Conservation (phyloP, 2,888 invertebrate genomes). For the Epirrhoe tristata region DNA sequence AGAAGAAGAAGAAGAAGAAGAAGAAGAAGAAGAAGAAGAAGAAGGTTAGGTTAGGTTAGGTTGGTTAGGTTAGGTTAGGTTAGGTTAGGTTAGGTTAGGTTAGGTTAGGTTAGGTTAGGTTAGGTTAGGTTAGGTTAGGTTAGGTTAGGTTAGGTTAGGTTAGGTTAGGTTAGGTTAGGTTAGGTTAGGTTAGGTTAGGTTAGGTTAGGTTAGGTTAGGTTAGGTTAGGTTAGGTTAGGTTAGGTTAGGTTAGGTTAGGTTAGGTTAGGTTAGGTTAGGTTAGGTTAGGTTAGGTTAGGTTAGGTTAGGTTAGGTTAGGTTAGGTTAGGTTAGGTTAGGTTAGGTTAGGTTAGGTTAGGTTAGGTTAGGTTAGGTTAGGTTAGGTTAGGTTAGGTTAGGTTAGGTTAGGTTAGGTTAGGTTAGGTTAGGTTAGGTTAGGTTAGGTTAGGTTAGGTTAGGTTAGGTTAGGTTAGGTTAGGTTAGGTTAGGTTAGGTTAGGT, state of each 20-base stretch:
- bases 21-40: no score
- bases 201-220: conserved; percentile 35
- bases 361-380: conserved; percentile 42
- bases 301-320: conserved; percentile 46
- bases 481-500: conserved; percentile 28
- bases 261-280: conserved; percentile 19
- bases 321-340: conserved; percentile 46
- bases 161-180: conserved; percentile 37
- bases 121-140: conserved; percentile 25
- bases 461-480: conserved; percentile 39
- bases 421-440: conserved; percentile 43
- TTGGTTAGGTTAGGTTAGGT: conserved; percentile 48
- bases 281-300: conserved; percentile 47
- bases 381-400: conserved; percentile 46
- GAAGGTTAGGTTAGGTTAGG: conserved; percentile 45
- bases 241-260: conserved; percentile 38
- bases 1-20: no score
- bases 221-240: conserved; percentile 39
- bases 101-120: conserved; percentile 33
- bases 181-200: conserved; percentile 34
- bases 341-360: conserved; percentile 46
- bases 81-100: conserved; percentile 47
- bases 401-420: conserved; percentile 40
- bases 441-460: conserved; percentile 41
- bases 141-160: conserved; percentile 29